phyloP scores from a whole-genome alignment of 2,113 vertebrate genomes.

The Pseudolaguvia tuberculata region DNA sequence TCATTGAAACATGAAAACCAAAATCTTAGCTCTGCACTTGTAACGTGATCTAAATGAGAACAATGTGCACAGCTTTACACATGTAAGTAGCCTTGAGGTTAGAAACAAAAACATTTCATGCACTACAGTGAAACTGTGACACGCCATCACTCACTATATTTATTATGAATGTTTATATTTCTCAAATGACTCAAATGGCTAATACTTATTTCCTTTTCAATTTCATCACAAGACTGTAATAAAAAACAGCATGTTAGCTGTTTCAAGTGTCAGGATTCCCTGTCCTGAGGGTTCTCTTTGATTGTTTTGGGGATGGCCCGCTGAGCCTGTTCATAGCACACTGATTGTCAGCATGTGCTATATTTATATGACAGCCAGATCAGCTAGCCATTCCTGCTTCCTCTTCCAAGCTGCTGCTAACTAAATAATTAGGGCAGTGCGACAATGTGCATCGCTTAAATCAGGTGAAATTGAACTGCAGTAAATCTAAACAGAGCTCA shows the following conservation, averaged over 20 bases:
- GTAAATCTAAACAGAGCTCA: slow-evolving; percentile 7
- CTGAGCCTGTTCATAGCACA: slow-evolving; percentile 43
- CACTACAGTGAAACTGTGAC: slow-evolving; percentile 46
- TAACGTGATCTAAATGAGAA: slow-evolving; percentile 58
- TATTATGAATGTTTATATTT: slow-evolving; percentile 7
- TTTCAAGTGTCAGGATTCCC: slow-evolving; percentile 30
- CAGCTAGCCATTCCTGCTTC: slow-evolving; percentile 40
- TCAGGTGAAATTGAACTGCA: slow-evolving; percentile 27
- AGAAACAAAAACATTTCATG: slow-evolving; percentile 57
- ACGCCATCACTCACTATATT: slow-evolving; percentile 37
- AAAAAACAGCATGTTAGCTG: slow-evolving; percentile 33
- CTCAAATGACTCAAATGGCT: not conserved
- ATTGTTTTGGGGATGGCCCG: slow-evolving; percentile 44
- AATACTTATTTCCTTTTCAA: slow-evolving; percentile 7
- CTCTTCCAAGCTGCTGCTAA: slow-evolving; percentile 34
- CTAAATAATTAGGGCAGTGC: slow-evolving; percentile 41
- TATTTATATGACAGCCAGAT: slow-evolving; percentile 46
- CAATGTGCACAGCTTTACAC: slow-evolving; percentile 49
- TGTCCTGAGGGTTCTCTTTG: slow-evolving; percentile 33
- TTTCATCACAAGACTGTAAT: not conserved
- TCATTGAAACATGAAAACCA: slow-evolving; percentile 60
- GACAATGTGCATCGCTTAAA: slow-evolving; percentile 34
- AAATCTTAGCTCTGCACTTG: slow-evolving; percentile 56
- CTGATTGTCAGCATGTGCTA: slow-evolving; percentile 37
- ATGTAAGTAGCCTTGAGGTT: slow-evolving; percentile 48